Base-by-base conservation (phyloP, 2,888 invertebrate genomes). In the Plebejus argus region DNA sequence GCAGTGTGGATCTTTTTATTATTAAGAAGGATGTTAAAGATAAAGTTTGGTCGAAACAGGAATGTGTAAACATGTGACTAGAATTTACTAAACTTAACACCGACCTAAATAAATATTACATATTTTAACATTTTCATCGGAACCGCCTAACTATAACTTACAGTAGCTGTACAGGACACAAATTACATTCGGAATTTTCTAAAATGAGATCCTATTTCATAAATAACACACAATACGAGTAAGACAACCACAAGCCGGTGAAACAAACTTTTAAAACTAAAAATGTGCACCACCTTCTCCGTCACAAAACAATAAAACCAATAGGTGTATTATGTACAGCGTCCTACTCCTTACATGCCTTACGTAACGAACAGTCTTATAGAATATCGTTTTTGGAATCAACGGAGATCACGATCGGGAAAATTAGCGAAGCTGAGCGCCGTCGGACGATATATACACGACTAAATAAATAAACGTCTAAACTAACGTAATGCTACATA, bases 1-100 rank as follows among this genome's bases (percentile, higher is more conserved):
- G 45, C 45, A 10, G 45, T 10, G 45, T 10, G 45, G 39, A 53
- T 18, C 15, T 53, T 53, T 53, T 53, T 53, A 18, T 53, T 53
- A 53, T 53, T 53, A 53, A 18, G 15, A 18, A 53, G 53, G 18
- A 85, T 86, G 85, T 86, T 88, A 86, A 84, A 86, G 85, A 89
- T 86, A 89, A 87, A 87, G 92, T 93, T 93, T 93, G 93, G 92
- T 93, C 93, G 91, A 90, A 93, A 93, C 93, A 93, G 94, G 94
- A 94, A 93, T 93, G 94, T 92, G 87, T 91, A 91, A 93, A 94
- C 93, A 91, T 89, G 86, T 94, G 94, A 93, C 94, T 94, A 94
- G 94, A 94, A 93, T 94, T 93, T 94, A 90, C 90, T 91, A 93
- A 93, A 93, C 94, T 90, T 93, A 94, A 93, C 94, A 89, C 89